Evolutionary conservation across 2,888 invertebrate species (phyloP).

Genomic region (Apotomis capreana): DNA sequence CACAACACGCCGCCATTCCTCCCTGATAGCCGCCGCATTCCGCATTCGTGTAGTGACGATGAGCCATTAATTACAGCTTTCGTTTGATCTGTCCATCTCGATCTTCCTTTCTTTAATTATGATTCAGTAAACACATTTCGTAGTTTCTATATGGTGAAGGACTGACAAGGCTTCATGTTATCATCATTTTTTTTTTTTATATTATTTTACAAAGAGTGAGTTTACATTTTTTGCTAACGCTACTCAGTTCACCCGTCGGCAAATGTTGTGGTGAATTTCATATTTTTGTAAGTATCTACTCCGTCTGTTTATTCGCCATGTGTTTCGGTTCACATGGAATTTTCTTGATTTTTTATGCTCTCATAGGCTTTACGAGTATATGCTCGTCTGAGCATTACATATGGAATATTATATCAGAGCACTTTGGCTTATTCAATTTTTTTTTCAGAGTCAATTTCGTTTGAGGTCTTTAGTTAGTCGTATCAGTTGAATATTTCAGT

Average conservation of each 20-base stretch:
- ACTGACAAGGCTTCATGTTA: no score
- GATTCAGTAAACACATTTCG: no score
- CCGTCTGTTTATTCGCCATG: slow-evolving; percentile 82
- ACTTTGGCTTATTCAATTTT: slow-evolving; percentile 67
- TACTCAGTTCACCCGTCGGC: slow-evolving; percentile 71
- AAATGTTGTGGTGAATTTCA: slow-evolving; percentile 84
- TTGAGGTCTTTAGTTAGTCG: slow-evolving; percentile 1
- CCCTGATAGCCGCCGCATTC: no score
- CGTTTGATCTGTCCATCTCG: no score
- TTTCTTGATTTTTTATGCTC: slow-evolving; percentile 82
- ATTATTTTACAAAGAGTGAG: not conserved
- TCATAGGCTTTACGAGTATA: slow-evolving; percentile 79
- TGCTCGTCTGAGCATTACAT: slow-evolving; percentile 64
- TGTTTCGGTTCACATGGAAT: slow-evolving; percentile 83
- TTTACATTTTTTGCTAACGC: slow-evolving; percentile 53
- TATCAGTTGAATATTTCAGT: not conserved
- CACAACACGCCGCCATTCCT: no score
- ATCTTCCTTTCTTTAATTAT: no score
- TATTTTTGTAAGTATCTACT: slow-evolving; percentile 84
- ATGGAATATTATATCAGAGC: slow-evolving; percentile 75
- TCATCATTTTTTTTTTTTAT: no score
- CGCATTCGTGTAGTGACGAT: no score
- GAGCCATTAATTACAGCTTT: no score
- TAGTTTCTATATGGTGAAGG: not conserved
- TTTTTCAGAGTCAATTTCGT: slow-evolving; percentile 26